Conservation (phyloP, 1,140 invertebrate genomes). For the Agrilus planipennis region DNA sequence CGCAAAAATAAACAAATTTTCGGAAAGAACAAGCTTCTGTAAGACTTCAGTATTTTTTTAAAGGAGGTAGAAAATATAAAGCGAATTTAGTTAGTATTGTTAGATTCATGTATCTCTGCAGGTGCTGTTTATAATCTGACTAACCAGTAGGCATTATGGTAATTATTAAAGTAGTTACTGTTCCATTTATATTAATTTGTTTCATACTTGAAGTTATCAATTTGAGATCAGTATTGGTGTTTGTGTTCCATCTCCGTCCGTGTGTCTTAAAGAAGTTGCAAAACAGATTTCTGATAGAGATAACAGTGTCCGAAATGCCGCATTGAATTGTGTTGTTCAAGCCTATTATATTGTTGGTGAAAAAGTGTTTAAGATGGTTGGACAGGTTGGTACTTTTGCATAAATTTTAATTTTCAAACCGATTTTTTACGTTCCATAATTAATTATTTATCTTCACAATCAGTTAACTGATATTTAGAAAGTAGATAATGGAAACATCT, state of each 20-base stretch:
- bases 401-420: too few species aligned
- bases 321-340: constrained; percentile 85
- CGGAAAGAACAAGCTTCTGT: background rate
- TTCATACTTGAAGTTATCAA: too few species aligned
- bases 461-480: constrained; percentile 8
- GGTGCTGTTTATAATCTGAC: too few species aligned
- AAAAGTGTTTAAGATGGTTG: constrained; percentile 81
- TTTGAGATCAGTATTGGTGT: too few species aligned
- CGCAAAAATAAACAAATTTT: background rate
- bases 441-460: too few species aligned
- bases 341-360: constrained; percentile 87
- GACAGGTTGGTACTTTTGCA: constrained; percentile 65
- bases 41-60: background rate
- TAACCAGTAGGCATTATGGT: too few species aligned
- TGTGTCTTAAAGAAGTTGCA: constrained; percentile 83
- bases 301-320: constrained; percentile 90
- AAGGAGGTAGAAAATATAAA: background rate
- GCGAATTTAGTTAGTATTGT: background rate
- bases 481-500: background rate
- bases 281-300: constrained; percentile 92
- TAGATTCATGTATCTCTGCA: background rate
- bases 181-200: too few species aligned
- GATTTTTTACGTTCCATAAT: too few species aligned
- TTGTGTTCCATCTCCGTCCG: constrained; percentile 62
- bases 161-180: too few species aligned